These are phyloP conservation scores for Leptopilina drosophilae DNA, from an alignment of 2,888 invertebrate species.

Conservation along the genomic window DNA sequence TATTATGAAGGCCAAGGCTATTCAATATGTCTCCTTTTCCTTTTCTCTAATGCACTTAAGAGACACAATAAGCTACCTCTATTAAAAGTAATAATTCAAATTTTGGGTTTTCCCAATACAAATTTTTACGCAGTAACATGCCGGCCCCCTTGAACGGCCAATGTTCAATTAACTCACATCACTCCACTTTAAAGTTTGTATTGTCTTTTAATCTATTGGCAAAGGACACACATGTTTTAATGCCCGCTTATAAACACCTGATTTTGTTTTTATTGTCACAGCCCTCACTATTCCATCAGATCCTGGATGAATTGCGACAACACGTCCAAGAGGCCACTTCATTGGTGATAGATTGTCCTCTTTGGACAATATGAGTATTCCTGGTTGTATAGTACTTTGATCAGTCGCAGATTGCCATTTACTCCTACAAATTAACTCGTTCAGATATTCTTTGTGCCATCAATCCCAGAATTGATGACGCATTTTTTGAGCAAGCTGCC, in stretches of 20 bases:
- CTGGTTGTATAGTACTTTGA: background rate
- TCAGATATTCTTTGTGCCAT: background rate
- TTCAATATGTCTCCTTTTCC: no score
- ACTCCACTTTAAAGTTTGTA: no score
- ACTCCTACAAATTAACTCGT: background rate
- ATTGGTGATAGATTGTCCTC: background rate
- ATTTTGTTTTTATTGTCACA: background rate
- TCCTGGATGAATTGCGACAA: background rate
- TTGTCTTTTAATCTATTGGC: background rate
- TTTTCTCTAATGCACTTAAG: no score
- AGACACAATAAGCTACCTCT: no score
- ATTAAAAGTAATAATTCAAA: no score
- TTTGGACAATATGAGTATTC: slow-evolving; percentile 7
- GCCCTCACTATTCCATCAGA: background rate
- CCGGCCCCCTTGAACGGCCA: background rate
- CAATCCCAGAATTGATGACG: background rate
- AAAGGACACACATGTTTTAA: background rate
- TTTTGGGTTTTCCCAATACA: no score
- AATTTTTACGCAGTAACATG: background rate
- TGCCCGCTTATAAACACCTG: background rate
- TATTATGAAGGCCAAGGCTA: no score
- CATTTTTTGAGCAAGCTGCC: slow-evolving; percentile 7
- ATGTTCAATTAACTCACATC: no score
- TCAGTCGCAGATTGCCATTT: background rate
- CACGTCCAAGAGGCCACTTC: background rate